A percentile compares a stretch with the other conserved stretches of the same genome.
These are phyloP conservation scores for Stichodactyla helianthus DNA, from an alignment of 64 coral and sea anemone species.

Conservation along the genomic window DNA sequence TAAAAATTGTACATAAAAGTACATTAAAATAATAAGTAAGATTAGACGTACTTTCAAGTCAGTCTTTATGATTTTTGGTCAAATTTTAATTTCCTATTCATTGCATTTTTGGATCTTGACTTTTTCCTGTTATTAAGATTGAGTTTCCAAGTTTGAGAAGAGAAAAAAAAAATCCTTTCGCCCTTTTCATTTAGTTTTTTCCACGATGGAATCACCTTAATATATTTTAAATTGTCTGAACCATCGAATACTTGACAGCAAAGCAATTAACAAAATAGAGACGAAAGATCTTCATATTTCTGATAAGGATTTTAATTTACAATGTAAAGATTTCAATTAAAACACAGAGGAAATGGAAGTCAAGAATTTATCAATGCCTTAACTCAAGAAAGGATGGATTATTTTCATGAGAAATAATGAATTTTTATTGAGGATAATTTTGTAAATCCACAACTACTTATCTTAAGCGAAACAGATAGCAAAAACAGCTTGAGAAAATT, in stretches of 20 bases:
- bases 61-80: too few species aligned
- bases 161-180: too few species aligned
- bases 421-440: not conserved
- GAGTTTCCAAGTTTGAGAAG: too few species aligned
- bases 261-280: conserved; percentile 6
- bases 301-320: conserved; percentile 9
- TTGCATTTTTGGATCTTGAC: too few species aligned
- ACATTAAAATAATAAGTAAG: not conserved
- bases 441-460: not conserved
- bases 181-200: not conserved
- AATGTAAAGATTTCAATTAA: conserved; percentile 26
- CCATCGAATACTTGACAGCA: not conserved
- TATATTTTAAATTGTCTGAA: conserved; percentile 1
- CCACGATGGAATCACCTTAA: not conserved
- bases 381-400: not conserved
- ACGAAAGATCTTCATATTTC: conserved; percentile 14
- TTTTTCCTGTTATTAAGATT: too few species aligned
- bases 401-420: conserved; percentile 18
- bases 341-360: conserved; percentile 10
- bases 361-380: conserved; percentile 10
- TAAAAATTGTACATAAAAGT: not conserved
- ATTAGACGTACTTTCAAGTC: not conserved
- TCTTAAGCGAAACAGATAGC: not conserved
- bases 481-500: not conserved
- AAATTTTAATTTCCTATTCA: too few species aligned